Conservation (phyloP, 2,797 vertebrate species). For the Pseudochirops cupreus region DNA sequence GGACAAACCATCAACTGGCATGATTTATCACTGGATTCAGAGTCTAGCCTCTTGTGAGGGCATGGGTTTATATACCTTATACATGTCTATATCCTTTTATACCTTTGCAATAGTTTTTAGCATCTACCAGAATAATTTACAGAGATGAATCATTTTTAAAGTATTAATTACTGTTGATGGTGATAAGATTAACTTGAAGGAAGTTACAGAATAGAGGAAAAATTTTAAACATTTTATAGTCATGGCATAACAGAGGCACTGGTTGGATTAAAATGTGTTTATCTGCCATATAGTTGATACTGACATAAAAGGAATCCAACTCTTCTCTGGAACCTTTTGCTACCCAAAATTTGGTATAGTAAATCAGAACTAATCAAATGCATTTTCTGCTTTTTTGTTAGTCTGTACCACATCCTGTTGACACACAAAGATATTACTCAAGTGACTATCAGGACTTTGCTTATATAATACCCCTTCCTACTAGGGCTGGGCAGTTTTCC, state of each 20-base stretch:
- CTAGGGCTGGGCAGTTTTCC: neutral
- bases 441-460: neutral
- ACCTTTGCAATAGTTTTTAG: neutral
- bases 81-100: neutral
- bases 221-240: neutral
- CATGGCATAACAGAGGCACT: neutral
- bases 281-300: neutral
- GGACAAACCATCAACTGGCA: neutral
- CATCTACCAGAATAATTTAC: neutral
- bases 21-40: neutral
- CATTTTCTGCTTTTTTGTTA: neutral
- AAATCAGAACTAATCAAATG: neutral
- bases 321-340: neutral
- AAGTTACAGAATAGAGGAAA: neutral
- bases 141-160: neutral
- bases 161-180: neutral
- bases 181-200: neutral
- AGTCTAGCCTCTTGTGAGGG: neutral
- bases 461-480: neutral
- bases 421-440: neutral
- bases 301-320: neutral
- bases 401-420: neutral
- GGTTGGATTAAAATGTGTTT: neutral
- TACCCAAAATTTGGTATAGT: neutral
- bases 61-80: neutral